Base-by-base conservation (phyloP, 2,113 vertebrate species). In the Gallinago jamesoni region DNA sequence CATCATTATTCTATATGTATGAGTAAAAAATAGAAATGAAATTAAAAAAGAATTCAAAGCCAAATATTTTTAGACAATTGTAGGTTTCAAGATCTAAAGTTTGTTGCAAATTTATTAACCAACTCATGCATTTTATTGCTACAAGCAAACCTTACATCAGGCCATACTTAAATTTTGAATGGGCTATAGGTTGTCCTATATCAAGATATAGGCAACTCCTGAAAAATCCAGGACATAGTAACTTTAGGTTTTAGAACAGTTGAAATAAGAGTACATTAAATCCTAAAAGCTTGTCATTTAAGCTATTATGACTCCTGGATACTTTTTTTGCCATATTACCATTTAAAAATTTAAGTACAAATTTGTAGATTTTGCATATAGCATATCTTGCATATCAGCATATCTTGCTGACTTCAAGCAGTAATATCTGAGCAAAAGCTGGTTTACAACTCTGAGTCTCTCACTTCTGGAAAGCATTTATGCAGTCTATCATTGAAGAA, bases 391-490 rank as follows among this genome's bases (percentile, higher is more conserved):
- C n/a, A n/a, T n/a, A n/a, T n/a, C n/a, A n/a, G n/a, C n/a, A n/a
- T n/a, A n/a, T 79, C 24, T 35, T 27, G 5, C 18, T 87, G 52
- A 3, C 66, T 84, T 87, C 41, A 75, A 80, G 10, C 2, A 31
- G 17, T 25, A 43, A 3, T 11, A 41, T 50, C 13, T 63, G 39
- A 93, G 7, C 12, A 90, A 84, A 68, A 78, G 14, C 14, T 74
- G 21, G 5, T 72, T 78, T 75, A 79, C 52, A 39, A 8, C 23
- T 79, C 81, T 70, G 14, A 43, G 27, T 25, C 22, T 50, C 30
- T 91, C 76, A 91, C 68, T 68, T 91, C 69, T 84, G 62, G 69
- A 84, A 96, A 90, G 6, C 33, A 89, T 87, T 91, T 89, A 31
- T 76, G 18, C 45, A 68, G 25, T 55, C 87, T 33, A 55, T 63